phyloP scores from a whole-genome alignment of 2,888 invertebrate species.

The Helobdella robusta region DNA sequence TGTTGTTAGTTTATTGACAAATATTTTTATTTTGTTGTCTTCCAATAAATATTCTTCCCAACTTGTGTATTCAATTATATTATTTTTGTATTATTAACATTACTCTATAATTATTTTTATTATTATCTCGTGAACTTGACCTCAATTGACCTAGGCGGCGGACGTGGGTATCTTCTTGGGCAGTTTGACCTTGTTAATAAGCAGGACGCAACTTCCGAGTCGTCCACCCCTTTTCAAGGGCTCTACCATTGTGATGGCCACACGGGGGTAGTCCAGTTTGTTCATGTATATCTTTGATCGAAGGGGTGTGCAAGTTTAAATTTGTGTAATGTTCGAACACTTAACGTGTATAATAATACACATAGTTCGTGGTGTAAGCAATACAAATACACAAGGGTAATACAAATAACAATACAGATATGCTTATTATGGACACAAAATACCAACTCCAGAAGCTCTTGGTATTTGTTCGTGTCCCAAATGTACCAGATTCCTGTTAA shows the following conservation, averaged over 20 bases:
- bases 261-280: slow-evolving; percentile 70
- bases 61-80: too few relatives aligned
- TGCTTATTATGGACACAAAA: neutral
- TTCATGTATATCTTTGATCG: slow-evolving; percentile 62
- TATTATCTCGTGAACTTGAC: neutral
- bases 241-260: slow-evolving; percentile 69
- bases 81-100: too few relatives aligned
- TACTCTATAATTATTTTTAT: too few relatives aligned
- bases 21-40: too few relatives aligned
- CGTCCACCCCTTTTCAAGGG: slow-evolving; percentile 69
- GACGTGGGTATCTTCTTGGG: slow-evolving; percentile 38
- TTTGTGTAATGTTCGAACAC: neutral
- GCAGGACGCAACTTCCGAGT: slow-evolving; percentile 68
- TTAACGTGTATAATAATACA: neutral
- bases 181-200: slow-evolving; percentile 55
- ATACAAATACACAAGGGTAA: too few relatives aligned
- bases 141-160: neutral
- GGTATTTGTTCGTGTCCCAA: slow-evolving; percentile 47
- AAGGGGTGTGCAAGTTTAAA: too few relatives aligned
- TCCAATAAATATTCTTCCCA: too few relatives aligned
- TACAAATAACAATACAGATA: neutral
- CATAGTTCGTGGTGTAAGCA: too few relatives aligned
- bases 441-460: slow-evolving; percentile 42
- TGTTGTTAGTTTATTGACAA: too few relatives aligned
- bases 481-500: slow-evolving; percentile 83